A percentile compares a stretch with the other conserved stretches of the same genome.
phyloP scores from a whole-genome alignment of 2,113 vertebrate genomes.

The Corythornis madagascariensis region DNA sequence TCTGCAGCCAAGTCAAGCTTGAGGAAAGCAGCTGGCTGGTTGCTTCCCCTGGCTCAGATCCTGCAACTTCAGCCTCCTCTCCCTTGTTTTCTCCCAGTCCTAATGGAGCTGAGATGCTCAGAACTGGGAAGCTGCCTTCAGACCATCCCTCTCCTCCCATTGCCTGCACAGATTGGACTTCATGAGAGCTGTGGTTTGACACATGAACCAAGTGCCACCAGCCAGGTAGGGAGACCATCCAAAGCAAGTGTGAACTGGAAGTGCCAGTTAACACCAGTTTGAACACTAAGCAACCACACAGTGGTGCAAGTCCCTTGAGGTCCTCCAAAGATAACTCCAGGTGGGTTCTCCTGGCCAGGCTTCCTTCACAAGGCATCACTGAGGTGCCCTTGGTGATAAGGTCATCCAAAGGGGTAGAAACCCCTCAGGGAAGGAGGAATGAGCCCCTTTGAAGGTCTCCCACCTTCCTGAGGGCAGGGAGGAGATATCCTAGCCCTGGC shows the following conservation, averaged over 20 bases:
- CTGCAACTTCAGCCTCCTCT: neutral
- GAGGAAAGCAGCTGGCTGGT: neutral
- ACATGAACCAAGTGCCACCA: neutral
- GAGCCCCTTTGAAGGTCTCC: neutral
- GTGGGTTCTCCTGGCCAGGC: neutral
- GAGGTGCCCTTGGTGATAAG: neutral
- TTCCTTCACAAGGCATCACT: neutral
- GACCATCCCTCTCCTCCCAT: accelerated
- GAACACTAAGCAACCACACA: neutral
- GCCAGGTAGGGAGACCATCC: neutral
- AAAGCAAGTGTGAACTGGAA: accelerated
- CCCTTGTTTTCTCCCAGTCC: neutral
- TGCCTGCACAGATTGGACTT: neutral
- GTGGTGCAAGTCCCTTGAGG: accelerated
- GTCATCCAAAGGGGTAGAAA: neutral
- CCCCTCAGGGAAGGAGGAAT: neutral
- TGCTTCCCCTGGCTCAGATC: neutral
- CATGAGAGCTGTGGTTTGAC: neutral
- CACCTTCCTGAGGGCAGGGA: neutral
- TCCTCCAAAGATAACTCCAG: neutral
- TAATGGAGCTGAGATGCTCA: accelerated
- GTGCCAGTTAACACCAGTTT: accelerated
- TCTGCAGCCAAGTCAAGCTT: neutral
- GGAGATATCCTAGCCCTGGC: neutral
- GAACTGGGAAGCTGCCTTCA: neutral